Evolutionary conservation across 2,888 invertebrate species (phyloP), one percentile per base, ranked within the genome.

Genomic region (Prenolepis imparis): DNA sequence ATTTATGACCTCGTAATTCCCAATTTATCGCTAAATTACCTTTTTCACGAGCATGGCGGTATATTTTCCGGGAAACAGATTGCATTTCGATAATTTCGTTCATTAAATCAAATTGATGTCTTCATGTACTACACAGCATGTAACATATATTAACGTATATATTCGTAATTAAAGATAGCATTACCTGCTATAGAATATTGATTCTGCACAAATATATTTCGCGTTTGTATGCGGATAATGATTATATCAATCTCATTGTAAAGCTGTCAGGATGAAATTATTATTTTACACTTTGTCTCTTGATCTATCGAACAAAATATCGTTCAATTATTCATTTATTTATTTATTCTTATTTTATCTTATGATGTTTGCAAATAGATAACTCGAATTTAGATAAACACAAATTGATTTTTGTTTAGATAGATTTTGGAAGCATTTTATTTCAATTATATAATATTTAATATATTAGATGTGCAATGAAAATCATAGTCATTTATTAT

Each of bases 51-150:
- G 18, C 32, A 36, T n/a, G 28, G 8, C 44, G 12, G 32, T 11
- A 11, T 57, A 44, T 59, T 80, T 61, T 12, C 18, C 59, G 74
- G 12, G 59, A 74, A 74, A 36, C 74, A 73, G 59, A 80, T 80
- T 74, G 36, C 18, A 36, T 80, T 44, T 80, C 44, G 44, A 59
- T 59, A 80, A 80, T 80, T 80, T 48, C n/a, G 18, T 4, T 1
- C n/a, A 21, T 44, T 80, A 80, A 73, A 61, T 59, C 15, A 44
- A 48, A 48, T 68, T 41, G 28, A 68, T 18, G 24, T 36, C 8
- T n/a, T 9, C 24, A 52, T 52, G 8, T 52, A 52, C 18, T 48
- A 18, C 2, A 48, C 2, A 52, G n/a, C 8, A 8, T 52, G 11
- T 67, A 9, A 15, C 41, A 41, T n/a, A 11, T 12, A 55, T 77